Conservation (phyloP, 2,797 vertebrate genomes). For the Hippocampus kuda region DNA sequence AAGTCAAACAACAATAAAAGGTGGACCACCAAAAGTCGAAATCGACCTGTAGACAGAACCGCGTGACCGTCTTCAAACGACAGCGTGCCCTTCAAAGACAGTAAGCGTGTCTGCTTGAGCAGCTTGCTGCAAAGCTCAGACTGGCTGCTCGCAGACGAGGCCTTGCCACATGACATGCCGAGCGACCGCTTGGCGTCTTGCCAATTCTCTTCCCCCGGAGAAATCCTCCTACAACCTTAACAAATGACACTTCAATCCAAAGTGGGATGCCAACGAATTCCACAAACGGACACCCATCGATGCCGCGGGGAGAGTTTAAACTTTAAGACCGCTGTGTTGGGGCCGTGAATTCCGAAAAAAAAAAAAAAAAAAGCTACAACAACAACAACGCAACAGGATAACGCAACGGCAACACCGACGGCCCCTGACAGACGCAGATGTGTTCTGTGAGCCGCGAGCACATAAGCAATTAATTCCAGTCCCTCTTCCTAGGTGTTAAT, state of each 20-base stretch:
- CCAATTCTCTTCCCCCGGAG: slow-evolving; percentile 47
- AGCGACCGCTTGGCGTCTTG: slow-evolving; percentile 9
- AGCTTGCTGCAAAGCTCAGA: not conserved
- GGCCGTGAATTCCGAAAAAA: not conserved
- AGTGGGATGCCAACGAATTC: not conserved
- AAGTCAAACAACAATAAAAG: too few species aligned
- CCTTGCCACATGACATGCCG: slow-evolving; percentile 8
- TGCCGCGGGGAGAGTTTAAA: not conserved
- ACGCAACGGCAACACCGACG: slow-evolving; percentile 27
- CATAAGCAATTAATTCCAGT: slow-evolving; percentile 33
- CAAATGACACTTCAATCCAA: slow-evolving; percentile 7
- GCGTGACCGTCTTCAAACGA: too few species aligned
- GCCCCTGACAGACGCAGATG: slow-evolving; percentile 33
- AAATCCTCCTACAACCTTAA: slow-evolving; percentile 16
- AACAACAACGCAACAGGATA: not conserved
- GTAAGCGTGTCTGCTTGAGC: too few species aligned
- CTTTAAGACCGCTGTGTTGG: not conserved
- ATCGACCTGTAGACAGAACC: too few species aligned
- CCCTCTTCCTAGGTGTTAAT: slow-evolving; percentile 46
- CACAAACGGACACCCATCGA: not conserved
- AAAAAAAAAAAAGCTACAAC: not conserved
- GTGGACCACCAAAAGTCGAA: too few species aligned
- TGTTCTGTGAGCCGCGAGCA: slow-evolving; percentile 10
- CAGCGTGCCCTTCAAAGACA: not conserved
- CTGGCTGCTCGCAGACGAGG: not conserved